phyloP scores from a whole-genome alignment of 2,113 vertebrate species.

The Dipodomys stephensi region DNA sequence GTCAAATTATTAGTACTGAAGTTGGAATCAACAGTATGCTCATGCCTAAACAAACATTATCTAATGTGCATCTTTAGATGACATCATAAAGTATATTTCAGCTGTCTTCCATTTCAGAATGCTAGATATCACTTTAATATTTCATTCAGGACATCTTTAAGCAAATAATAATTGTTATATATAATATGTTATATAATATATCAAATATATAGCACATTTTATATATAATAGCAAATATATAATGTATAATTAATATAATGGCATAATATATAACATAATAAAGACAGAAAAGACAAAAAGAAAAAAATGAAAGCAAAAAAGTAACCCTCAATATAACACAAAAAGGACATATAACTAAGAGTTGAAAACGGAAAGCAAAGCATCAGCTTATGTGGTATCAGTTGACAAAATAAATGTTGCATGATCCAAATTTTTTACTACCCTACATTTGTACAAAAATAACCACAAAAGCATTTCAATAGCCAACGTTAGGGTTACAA shows the following conservation, averaged over 20 bases:
- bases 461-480: background rate
- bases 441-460: background rate
- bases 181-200: no score
- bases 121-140: background rate
- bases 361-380: background rate
- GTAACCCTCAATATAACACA: background rate
- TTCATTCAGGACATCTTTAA: background rate
- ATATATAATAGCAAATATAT: no score
- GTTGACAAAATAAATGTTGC: background rate
- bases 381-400: background rate
- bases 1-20: background rate
- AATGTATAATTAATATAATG: no score
- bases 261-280: no score
- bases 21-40: background rate
- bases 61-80: background rate
- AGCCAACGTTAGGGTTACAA: background rate
- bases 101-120: background rate
- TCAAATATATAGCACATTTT: no score
- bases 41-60: background rate
- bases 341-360: slow-evolving; percentile 24
- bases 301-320: background rate
- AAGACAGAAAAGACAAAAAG: no score
- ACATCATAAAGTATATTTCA: background rate
- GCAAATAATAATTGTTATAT: background rate
- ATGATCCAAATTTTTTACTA: background rate